Evolutionary conservation across 2,797 vertebrate genomes (phyloP).

Genomic region (Mico argentatus): DNA sequence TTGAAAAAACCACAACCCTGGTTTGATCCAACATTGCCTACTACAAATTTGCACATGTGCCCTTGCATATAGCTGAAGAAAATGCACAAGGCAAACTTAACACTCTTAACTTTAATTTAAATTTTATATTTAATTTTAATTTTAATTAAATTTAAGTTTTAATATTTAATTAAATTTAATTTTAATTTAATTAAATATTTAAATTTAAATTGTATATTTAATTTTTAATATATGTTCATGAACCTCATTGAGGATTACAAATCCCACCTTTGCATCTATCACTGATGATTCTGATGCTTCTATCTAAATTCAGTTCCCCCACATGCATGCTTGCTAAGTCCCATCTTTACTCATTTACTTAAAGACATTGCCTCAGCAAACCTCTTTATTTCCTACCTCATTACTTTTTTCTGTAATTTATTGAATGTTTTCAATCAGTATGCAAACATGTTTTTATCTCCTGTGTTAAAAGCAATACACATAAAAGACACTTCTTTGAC

Average conservation of each 20-base stretch:
- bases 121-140: not conserved
- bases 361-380: not conserved
- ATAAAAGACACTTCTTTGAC: not conserved
- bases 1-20: not conserved
- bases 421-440: not conserved
- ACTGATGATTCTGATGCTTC: not conserved
- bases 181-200: not conserved
- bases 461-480: not conserved
- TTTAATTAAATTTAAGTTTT: too few relatives aligned
- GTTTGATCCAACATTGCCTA: not conserved
- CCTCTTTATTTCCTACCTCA: not conserved
- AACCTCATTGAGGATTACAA: not conserved
- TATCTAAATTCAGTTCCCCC: not conserved
- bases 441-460: not conserved
- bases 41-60: not conserved
- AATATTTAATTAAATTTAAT: not conserved
- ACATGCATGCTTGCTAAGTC: not conserved
- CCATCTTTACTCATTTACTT: not conserved
- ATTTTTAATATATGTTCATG: not conserved
- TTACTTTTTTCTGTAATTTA: not conserved
- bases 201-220: not conserved
- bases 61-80: not conserved
- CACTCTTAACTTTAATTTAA: not conserved
- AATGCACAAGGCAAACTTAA: not conserved
- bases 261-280: not conserved